Conservation (phyloP, 2,888 invertebrate species). For the Callyntrura guangdongensis region DNA sequence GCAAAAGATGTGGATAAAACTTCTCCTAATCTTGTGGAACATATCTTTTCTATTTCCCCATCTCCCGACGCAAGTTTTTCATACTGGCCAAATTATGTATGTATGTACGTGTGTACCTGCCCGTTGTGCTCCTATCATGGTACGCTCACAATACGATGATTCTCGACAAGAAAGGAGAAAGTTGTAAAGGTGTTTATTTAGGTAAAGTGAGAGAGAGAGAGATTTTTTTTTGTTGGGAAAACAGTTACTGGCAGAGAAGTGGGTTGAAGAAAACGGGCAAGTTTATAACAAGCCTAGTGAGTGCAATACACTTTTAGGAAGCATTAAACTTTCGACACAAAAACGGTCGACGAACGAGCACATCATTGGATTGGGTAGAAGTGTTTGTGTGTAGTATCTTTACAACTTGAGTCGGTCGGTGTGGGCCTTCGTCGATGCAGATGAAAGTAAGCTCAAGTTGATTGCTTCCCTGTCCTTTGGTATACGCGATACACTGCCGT, state of each 20-base stretch:
- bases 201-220: background rate
- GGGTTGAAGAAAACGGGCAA: background rate
- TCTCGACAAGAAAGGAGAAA: background rate
- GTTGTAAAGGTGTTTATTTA: background rate
- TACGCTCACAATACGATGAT: background rate
- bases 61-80: constrained; percentile 21
- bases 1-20: constrained; percentile 53
- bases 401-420: background rate
- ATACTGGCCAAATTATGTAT: background rate
- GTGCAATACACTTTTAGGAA: constrained; percentile 9
- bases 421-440: background rate
- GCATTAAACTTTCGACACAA: constrained; percentile 19
- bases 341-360: background rate
- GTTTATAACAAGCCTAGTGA: background rate
- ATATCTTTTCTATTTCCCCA: constrained; percentile 27
- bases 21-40: constrained; percentile 47
- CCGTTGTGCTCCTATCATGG: background rate
- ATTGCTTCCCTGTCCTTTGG: constrained; percentile 42
- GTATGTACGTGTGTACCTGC: background rate
- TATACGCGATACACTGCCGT: background rate
- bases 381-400: background rate
- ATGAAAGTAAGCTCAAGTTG: constrained; percentile 62
- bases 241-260: background rate
- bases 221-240: constrained; percentile 21
- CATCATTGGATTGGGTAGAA: background rate